phyloP scores from a whole-genome alignment of 2,113 vertebrate species.

The Suricata suricatta region DNA sequence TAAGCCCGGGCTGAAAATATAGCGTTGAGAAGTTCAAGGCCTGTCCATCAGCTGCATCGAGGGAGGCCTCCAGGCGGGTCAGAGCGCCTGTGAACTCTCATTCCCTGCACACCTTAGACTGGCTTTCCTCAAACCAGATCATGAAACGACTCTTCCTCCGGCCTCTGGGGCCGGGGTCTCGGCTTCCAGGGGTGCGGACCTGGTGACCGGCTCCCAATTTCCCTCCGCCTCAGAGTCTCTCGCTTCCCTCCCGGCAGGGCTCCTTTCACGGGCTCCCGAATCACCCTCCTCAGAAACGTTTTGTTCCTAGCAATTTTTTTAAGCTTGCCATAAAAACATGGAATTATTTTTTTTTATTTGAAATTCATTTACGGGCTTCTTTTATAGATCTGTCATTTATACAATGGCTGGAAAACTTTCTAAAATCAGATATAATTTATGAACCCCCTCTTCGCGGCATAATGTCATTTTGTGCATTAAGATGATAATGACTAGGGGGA shows the following conservation, averaged over 20 bases:
- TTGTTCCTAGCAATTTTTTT: constrained; percentile 74
- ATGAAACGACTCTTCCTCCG: not conserved
- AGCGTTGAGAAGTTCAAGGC: not conserved
- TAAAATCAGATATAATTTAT: constrained; percentile 88
- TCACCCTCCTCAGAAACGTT: constrained; percentile 77
- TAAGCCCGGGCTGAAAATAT: rapidly evolving
- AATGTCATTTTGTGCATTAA: constrained; percentile 86
- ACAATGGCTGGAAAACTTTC: constrained; percentile 88
- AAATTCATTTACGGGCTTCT: constrained; percentile 87
- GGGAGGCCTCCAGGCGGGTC: not conserved
- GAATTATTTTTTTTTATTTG: constrained; percentile 83
- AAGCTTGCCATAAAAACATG: constrained; percentile 82
- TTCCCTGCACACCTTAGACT: not conserved
- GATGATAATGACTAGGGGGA: constrained; percentile 83
- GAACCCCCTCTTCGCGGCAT: constrained; percentile 86
- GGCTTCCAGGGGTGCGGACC: not conserved
- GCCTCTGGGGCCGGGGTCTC: not conserved
- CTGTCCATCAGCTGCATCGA: rapidly evolving
- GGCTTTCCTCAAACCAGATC: not conserved
- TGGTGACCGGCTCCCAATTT: constrained; percentile 18
- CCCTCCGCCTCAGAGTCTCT: not conserved
- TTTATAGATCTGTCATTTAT: constrained; percentile 90
- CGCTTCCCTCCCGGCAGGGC: not conserved
- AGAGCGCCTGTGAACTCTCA: rapidly evolving
- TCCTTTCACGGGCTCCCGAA: constrained; percentile 15